A percentile compares a stretch with the other conserved stretches of the same genome.
Evolutionary conservation across 2,113 vertebrate species (phyloP).

Genomic region (Sinocyclocheilus anshuiensis): DNA sequence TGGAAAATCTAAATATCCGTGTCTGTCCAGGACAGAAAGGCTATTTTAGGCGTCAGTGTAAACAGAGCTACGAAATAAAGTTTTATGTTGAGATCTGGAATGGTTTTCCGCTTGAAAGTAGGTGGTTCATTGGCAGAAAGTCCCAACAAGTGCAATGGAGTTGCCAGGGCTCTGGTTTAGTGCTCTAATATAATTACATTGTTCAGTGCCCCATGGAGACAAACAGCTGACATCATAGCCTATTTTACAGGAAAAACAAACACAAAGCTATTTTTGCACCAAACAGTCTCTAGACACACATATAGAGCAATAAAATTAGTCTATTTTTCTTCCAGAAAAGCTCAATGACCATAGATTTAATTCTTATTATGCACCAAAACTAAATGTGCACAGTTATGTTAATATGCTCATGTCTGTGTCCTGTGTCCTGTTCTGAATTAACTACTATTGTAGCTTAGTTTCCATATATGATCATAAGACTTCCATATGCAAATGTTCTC

Average conservation of each 20-base stretch:
- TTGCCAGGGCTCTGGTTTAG: slow-evolving; percentile 29
- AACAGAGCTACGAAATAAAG: neutral
- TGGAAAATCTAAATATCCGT: neutral
- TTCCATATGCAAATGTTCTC: neutral
- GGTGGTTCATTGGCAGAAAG: slow-evolving; percentile 16
- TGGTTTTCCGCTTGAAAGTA: slow-evolving; percentile 3
- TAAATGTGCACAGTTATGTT: neutral
- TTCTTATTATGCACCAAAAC: neutral
- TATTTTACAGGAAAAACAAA: neutral
- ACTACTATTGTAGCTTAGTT: neutral
- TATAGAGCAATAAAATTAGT: neutral
- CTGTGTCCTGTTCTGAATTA: neutral
- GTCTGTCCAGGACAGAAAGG: neutral
- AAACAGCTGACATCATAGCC: neutral
- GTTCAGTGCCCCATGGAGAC: neutral
- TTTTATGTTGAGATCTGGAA: slow-evolving; percentile 23
- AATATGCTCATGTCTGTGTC: neutral
- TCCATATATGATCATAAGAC: neutral
- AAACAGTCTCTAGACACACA: neutral
- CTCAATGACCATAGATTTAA: neutral
- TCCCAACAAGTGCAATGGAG: slow-evolving; percentile 21
- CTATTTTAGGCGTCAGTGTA: slow-evolving; percentile 13
- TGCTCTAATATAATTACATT: slow-evolving; percentile 16
- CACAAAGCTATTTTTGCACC: neutral
- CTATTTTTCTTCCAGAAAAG: neutral